Percentiles rank a stretch among this genome's conserved stretches.
These are phyloP conservation scores for Peromyscus melanophrys DNA, from an alignment of 2,797 vertebrate genomes.

Conservation along the genomic window DNA sequence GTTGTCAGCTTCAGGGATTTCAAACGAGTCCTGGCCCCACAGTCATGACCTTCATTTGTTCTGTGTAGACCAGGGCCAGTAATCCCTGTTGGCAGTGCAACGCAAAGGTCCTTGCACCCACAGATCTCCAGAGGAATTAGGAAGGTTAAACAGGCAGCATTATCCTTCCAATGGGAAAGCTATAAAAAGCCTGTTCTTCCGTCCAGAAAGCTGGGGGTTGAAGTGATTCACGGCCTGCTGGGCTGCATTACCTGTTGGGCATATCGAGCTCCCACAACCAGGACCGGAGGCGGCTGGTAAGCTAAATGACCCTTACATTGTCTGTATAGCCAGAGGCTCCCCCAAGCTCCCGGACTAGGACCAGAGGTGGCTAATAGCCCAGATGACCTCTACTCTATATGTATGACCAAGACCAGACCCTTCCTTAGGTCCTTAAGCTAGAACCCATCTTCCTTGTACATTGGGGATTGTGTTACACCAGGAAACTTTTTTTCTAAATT, in stretches of 20 bases:
- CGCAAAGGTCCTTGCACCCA: not conserved
- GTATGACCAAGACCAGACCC: not conserved
- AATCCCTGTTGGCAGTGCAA: not conserved
- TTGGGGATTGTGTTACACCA: no score
- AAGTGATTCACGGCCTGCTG: not conserved
- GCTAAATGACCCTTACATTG: not conserved
- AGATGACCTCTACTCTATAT: not conserved
- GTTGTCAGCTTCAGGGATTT: not conserved
- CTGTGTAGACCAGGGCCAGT: not conserved
- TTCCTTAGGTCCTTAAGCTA: not conserved
- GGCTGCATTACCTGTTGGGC: not conserved
- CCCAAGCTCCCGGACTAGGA: not conserved
- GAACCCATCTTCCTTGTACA: not conserved
- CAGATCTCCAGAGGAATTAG: not conserved
- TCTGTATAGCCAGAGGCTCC: not conserved
- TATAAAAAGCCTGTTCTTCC: not conserved
- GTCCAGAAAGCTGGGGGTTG: not conserved
- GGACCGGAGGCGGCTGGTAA: not conserved
- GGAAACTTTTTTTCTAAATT: not conserved
- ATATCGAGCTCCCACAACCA: not conserved
- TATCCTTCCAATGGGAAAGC: not conserved
- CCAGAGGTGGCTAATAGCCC: no score
- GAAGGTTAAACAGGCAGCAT: not conserved
- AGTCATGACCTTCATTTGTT: not conserved
- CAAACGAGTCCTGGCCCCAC: not conserved